These are phyloP conservation scores for Brevipalpus yothersi DNA, from an alignment of 1,140 invertebrate species.

Conservation along the genomic window DNA sequence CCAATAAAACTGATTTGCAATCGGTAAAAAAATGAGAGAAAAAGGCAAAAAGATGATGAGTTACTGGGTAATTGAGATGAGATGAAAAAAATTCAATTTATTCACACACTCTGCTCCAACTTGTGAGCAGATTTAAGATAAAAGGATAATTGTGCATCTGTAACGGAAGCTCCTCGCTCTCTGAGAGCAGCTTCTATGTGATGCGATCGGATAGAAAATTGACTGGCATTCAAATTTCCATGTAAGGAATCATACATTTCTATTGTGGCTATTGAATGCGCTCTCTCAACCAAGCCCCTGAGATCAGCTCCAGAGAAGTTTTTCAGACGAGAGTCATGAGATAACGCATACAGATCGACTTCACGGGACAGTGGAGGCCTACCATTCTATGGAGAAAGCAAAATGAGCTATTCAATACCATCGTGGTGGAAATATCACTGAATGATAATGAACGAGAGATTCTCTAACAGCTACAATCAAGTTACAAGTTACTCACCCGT, in stretches of 20 bases:
- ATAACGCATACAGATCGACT: constrained; percentile 44
- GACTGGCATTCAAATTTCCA: neutral
- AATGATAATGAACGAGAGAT: constrained; percentile 1
- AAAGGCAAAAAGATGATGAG: too few relatives aligned
- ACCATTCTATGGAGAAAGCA: constrained; percentile 34
- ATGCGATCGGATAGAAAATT: neutral
- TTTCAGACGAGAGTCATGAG: constrained; percentile 34
- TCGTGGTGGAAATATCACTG: neutral
- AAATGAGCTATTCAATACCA: neutral
- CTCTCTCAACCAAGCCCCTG: constrained; percentile 54
- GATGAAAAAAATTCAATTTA: too few relatives aligned
- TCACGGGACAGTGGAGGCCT: constrained; percentile 43
- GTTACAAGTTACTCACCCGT: constrained; percentile 32
- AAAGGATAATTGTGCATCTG: neutral
- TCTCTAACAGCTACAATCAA: neutral
- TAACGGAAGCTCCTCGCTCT: neutral
- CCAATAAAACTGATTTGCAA: too few relatives aligned
- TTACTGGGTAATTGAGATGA: too few relatives aligned
- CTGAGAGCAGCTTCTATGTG: neutral
- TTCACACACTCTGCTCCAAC: neutral
- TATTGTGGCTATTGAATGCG: constrained; percentile 40
- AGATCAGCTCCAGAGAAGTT: constrained; percentile 81
- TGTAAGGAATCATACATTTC: constrained; percentile 2
- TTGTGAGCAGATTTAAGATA: neutral
- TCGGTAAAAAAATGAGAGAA: too few relatives aligned